phyloP scores from a whole-genome alignment of 2,888 invertebrate species.

The Aethes cnicana region DNA sequence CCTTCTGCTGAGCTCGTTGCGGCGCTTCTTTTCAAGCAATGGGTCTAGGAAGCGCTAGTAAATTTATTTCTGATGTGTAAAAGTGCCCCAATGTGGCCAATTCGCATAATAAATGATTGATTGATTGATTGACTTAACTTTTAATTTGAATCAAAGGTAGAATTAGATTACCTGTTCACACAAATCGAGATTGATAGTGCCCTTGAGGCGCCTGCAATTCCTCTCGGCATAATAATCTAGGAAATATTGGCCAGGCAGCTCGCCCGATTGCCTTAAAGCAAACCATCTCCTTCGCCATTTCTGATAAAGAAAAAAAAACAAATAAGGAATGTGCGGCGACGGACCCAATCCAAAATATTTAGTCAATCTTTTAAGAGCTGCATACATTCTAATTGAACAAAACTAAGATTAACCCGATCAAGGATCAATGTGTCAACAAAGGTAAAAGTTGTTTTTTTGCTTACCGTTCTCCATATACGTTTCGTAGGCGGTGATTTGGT shows the following conservation, averaged over 20 bases:
- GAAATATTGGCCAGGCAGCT: conserved; percentile 96
- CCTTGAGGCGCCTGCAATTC: conserved; percentile 92
- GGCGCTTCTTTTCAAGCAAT: too few relatives aligned
- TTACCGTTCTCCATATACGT: conserved; percentile 96
- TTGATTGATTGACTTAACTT: not conserved
- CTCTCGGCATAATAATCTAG: conserved; percentile 96
- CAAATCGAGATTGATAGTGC: conserved; percentile 95
- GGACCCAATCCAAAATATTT: too few relatives aligned
- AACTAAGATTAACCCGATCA: conserved; percentile 35
- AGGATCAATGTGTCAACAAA: conserved; percentile 61
- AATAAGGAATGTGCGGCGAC: too few relatives aligned
- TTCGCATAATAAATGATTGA: too few relatives aligned
- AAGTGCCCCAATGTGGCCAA: too few relatives aligned
- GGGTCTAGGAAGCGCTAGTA: too few relatives aligned
- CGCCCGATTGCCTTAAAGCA: conserved; percentile 93
- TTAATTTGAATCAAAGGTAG: not conserved
- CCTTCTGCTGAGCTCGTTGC: too few relatives aligned
- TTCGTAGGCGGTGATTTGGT: conserved; percentile 97
- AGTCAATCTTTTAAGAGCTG: too few relatives aligned
- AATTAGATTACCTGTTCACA: conserved; percentile 91
- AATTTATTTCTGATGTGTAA: too few relatives aligned
- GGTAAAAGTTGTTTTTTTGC: conserved; percentile 62
- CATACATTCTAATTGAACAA: conserved; percentile 36
- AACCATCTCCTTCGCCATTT: conserved; percentile 98
- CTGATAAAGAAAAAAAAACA: conserved; percentile 69